Base-by-base conservation (phyloP, 2,797 vertebrate species). In the Clarias platycephalus region DNA sequence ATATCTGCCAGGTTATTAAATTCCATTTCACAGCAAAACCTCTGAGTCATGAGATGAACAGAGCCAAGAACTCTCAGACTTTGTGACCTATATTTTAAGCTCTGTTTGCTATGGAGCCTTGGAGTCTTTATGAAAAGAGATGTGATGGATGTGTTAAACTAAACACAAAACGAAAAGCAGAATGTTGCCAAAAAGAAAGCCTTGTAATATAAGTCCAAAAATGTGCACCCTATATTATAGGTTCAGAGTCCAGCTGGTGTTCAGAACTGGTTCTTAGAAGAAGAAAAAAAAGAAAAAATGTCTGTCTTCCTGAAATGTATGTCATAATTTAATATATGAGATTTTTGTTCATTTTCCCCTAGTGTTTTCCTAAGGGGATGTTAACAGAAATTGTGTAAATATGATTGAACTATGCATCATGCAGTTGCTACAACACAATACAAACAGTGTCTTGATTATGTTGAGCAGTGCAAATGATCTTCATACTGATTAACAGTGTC, bases 61-160 rank as follows among this genome's bases (percentile, higher is more conserved):
- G 76, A 63, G 55, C 63, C 81, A 81, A 74, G 82, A 68, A 58
- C 16, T 63, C 28, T 26, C 62, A 49, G 49, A 84, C 77, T 58
- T 78, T 76, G 76, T 71, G 60, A 75, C 83, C 74, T 71, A 40
- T 62, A 76, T 81, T 62, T 77, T 31, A 28, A 68, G 78, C 76
- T 84, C 68, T 63, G 34, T 60, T 85, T 84, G 68, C 57, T 80
- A 72, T 62, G 40, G 57, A 76, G 64, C 26, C 13, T 74, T 85
- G 68, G 83, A 85, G 63, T 74, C 77, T 40, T 83, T 57, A 53
- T 63, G 49, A 80, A 44, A 71, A 28, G 62, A 70, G 76, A 76
- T 37, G 34, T 82, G 67, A 72, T 75, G 72, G 84, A 84, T 80
- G 22, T 67, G 72, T 40, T 76, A 80, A 40, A 62, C 64, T 81